Evolutionary conservation across 2,797 vertebrate genomes (phyloP).

Genomic region (Halcyon leucocephala): DNA sequence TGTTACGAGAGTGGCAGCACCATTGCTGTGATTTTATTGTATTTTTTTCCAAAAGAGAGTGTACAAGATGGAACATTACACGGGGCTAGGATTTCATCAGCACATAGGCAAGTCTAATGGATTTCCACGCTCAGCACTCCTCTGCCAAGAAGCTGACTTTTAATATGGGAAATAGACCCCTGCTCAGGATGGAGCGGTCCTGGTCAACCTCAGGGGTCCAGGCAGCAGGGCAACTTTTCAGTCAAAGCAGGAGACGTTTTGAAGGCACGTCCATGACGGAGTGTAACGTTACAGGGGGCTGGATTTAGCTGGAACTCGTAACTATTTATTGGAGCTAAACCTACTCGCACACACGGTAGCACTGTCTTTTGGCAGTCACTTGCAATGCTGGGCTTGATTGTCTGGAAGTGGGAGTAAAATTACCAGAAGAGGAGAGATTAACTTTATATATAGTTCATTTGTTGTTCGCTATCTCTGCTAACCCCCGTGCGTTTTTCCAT

Average conservation of each 20-base stretch:
- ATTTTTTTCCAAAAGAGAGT: not conserved
- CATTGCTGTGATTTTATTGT: accelerated
- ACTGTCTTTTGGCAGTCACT: not conserved
- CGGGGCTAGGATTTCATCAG: not conserved
- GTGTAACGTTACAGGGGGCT: not conserved
- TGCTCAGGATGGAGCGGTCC: not conserved
- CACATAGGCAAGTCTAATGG: constrained; percentile 4
- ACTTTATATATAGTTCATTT: not conserved
- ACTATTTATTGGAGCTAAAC: not conserved
- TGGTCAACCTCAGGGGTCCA: constrained; percentile 2
- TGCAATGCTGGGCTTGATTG: not conserved
- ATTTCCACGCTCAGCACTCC: constrained; percentile 35
- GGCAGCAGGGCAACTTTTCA: not conserved
- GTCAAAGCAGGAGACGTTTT: not conserved
- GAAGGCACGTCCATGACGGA: not conserved
- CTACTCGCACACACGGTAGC: not conserved
- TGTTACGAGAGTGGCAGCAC: not conserved
- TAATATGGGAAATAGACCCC: constrained; percentile 25
- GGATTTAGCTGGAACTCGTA: not conserved
- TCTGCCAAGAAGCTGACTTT: constrained; percentile 46
- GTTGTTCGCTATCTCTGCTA: not conserved
- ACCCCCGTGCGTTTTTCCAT: not conserved
- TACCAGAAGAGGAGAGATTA: not conserved
- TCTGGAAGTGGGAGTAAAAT: not conserved
- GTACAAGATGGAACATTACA: not conserved